phyloP scores from a whole-genome alignment of 2,797 vertebrate genomes.

The Anomalospiza imberbis region DNA sequence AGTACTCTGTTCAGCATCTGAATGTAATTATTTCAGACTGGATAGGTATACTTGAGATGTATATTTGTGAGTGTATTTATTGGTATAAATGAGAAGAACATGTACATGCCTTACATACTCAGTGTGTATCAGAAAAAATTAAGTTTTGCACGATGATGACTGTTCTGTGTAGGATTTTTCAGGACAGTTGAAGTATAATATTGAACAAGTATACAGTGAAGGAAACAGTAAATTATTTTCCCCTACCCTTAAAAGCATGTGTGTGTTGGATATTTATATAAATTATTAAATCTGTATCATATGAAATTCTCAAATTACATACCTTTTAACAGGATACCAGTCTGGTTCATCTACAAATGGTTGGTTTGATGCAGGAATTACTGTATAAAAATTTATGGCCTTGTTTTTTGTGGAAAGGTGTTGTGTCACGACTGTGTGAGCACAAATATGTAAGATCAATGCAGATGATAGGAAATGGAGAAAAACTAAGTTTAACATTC shows the following conservation, averaged over 20 bases:
- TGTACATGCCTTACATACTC: not conserved
- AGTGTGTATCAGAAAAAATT: not conserved
- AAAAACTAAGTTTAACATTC: not conserved
- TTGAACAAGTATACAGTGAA: not conserved
- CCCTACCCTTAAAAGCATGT: not conserved
- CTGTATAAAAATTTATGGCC: not conserved
- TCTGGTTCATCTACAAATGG: not conserved
- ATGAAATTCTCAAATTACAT: not conserved
- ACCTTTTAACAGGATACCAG: not conserved
- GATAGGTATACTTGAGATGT: not conserved
- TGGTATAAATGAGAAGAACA: not conserved
- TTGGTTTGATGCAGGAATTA: not conserved
- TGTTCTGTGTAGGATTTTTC: not conserved
- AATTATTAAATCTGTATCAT: not conserved
- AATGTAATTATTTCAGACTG: not conserved
- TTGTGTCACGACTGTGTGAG: accelerated
- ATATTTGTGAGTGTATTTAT: not conserved
- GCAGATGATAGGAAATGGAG: not conserved
- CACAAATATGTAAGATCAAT: not conserved
- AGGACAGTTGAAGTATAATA: not conserved
- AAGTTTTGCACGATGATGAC: not conserved
- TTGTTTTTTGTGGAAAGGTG: not conserved
- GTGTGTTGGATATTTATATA: not conserved
- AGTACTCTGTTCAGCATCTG: not conserved
- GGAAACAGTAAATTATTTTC: not conserved